phyloP scores from a whole-genome alignment of 2,113 vertebrate genomes.

The Nannobrachium achirus region DNA sequence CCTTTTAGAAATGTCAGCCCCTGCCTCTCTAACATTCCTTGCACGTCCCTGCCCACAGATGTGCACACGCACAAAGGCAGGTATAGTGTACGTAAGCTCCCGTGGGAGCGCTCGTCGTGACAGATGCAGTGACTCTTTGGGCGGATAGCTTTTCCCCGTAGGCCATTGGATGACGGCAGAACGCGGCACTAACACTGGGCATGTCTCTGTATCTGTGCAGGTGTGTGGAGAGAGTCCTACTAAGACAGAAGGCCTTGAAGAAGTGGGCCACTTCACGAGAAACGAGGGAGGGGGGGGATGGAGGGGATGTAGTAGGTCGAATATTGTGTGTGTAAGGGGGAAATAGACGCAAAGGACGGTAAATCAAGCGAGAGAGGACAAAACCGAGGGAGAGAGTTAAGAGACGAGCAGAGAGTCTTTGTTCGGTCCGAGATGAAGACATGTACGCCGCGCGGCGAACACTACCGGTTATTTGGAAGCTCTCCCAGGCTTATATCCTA shows the following conservation, averaged over 20 bases:
- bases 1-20: no score
- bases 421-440: not conserved
- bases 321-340: not conserved
- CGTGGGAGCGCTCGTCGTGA: no score
- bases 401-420: not conserved
- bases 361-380: not conserved
- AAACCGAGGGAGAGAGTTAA: not conserved
- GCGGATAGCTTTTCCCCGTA: no score
- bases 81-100: no score
- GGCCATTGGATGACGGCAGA: slow-evolving; percentile 7
- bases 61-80: no score
- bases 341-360: slow-evolving; percentile 9
- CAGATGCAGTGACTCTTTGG: no score
- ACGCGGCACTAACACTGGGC: slow-evolving; percentile 18
- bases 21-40: no score
- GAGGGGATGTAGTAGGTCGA: not conserved
- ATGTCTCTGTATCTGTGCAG: slow-evolving; percentile 23
- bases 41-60: no score
- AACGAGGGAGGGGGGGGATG: slow-evolving; percentile 14
- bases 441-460: not conserved
- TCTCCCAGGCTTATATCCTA: not conserved
- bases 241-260: slow-evolving; percentile 19
- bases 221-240: not conserved
- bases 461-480: not conserved
- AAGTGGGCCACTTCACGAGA: slow-evolving; percentile 40